phyloP scores from a whole-genome alignment of 2,113 vertebrate genomes.

The Neofelis nebulosa region DNA sequence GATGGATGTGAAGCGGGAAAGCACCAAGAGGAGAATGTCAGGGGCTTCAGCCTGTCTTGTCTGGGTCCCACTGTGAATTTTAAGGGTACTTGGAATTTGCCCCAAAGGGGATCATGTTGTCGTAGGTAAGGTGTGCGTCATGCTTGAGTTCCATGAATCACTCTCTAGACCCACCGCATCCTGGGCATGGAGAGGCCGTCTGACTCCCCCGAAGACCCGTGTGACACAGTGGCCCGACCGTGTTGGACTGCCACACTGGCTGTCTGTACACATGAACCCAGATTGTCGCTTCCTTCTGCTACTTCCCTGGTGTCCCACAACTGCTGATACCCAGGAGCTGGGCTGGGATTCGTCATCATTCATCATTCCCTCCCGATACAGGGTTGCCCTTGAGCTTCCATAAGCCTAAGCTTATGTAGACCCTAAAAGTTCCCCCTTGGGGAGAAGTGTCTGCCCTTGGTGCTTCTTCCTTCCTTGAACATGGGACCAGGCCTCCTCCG shows the following conservation, averaged over 20 bases:
- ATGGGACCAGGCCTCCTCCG: neutral
- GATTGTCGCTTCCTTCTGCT: neutral
- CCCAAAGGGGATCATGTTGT: neutral
- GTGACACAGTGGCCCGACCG: neutral
- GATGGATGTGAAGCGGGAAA: neutral
- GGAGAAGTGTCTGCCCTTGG: neutral
- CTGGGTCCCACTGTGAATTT: neutral
- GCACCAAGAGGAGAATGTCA: neutral
- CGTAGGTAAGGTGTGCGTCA: neutral
- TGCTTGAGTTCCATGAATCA: neutral
- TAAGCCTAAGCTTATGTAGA: neutral
- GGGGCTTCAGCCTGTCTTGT: neutral
- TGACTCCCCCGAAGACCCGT: neutral
- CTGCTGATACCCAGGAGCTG: neutral
- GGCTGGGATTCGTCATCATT: neutral
- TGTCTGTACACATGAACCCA: neutral
- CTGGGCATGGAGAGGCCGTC: neutral
- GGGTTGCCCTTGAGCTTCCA: neutral
- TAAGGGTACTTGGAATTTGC: neutral
- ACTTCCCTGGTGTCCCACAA: neutral
- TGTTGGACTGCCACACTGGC: neutral
- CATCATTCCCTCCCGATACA: neutral
- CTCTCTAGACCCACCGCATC: accelerated
- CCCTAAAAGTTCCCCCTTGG: neutral
- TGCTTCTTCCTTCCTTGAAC: neutral